Evolutionary conservation across 2,113 vertebrate species (phyloP).

Genomic region (Mola mola): DNA sequence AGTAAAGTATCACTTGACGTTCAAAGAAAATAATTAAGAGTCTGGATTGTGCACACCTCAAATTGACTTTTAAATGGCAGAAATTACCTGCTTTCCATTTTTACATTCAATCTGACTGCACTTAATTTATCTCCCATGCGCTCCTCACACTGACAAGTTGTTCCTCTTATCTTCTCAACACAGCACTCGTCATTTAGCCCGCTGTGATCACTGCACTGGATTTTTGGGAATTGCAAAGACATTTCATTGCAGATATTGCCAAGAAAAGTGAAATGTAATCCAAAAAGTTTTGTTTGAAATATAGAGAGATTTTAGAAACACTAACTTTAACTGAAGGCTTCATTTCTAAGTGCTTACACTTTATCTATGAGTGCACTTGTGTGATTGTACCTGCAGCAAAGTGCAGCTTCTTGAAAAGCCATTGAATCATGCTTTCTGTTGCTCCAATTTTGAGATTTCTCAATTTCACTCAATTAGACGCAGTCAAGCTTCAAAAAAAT

Average conservation of each 20-base stretch:
- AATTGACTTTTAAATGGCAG: constrained; percentile 28
- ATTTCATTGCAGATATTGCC: not conserved
- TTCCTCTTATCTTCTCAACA: constrained; percentile 48
- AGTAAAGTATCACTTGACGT: too few relatives aligned
- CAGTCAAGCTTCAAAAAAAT: constrained; percentile 9
- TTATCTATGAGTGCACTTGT: too few relatives aligned
- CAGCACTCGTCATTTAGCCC: constrained; percentile 30
- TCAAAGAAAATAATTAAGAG: too few relatives aligned
- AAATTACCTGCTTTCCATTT: constrained; percentile 38
- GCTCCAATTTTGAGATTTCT: constrained; percentile 9
- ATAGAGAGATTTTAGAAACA: too few relatives aligned
- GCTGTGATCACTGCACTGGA: constrained; percentile 26
- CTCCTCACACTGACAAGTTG: constrained; percentile 47
- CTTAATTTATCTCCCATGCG: constrained; percentile 48
- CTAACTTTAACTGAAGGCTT: too few relatives aligned
- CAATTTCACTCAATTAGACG: constrained; percentile 22
- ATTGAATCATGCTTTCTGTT: too few relatives aligned
- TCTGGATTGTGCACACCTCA: too few relatives aligned
- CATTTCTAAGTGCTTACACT: too few relatives aligned
- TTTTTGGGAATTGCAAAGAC: constrained; percentile 28
- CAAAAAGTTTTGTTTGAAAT: too few relatives aligned
- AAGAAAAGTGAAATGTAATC: too few relatives aligned
- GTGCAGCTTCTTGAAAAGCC: too few relatives aligned
- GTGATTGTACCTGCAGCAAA: too few relatives aligned
- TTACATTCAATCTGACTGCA: constrained; percentile 42